A percentile compares a stretch with the other conserved stretches of the same genome.
Evolutionary conservation across 2,113 vertebrate species (phyloP).

Genomic region (Cheirogaleus medius): DNA sequence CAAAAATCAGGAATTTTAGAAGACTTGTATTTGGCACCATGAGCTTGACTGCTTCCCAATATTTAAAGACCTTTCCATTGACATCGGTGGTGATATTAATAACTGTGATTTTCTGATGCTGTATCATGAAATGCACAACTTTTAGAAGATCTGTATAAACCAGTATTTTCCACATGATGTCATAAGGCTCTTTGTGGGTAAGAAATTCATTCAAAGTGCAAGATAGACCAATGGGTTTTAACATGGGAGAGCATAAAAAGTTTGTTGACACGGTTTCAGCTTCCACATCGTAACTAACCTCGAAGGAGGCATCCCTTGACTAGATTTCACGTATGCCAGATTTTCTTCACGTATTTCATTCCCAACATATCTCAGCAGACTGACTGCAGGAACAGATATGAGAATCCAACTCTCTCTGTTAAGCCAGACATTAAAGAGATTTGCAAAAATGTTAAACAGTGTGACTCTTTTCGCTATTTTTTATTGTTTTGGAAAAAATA

Average conservation of each 20-base stretch:
- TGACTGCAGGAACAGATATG: background rate
- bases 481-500: background rate
- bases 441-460: background rate
- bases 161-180: background rate
- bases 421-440: background rate
- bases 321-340: background rate
- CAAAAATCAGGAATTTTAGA: background rate
- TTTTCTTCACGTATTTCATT: background rate
- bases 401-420: background rate
- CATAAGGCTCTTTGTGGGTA: background rate
- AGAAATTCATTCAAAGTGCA: background rate
- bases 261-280: background rate
- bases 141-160: background rate
- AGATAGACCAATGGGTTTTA: background rate
- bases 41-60: background rate
- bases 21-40: background rate
- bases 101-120: background rate
- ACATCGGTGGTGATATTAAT: background rate
- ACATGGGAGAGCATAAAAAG: background rate
- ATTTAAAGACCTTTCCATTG: background rate
- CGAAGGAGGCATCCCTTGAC: background rate
- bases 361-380: background rate
- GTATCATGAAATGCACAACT: background rate
- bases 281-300: background rate
- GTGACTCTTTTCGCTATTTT: background rate